Base-by-base conservation (phyloP, 2,113 vertebrate species). In the Vidua chalybeata region DNA sequence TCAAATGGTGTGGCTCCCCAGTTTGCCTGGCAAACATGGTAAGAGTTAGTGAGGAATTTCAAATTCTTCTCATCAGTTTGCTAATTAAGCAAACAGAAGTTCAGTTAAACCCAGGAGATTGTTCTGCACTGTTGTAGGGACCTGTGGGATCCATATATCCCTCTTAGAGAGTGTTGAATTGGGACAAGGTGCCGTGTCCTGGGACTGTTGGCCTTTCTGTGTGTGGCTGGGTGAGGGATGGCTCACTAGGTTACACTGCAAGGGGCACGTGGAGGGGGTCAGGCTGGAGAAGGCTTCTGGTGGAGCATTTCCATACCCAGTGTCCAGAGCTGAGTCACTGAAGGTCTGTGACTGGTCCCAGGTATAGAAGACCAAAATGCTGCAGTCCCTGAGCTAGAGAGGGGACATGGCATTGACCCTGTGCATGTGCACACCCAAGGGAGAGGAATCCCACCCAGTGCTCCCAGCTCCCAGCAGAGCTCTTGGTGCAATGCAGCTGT, bases 181-280 rank as follows among this genome's bases (percentile, higher is more conserved):
- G 51, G 41, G 55, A 52, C 14, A 6, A n/a, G 46, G 43, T 12
- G 46, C 52, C 0, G 0, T 31, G 27, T 67, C 28, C 13, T 31
- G 23, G 66, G 46, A 30, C 66, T 78, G 55, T 55, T 1, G 4
- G 33, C 28, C 20, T 48, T n/a, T 18, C 21, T 43, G 21, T 10
- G 14, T 41, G 45, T n/a, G 49, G 31, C 24, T 81, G 71, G 1
- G 0, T 9, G 37, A 75, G 56, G 51, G 26, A 3, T 76, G 56
- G n/a, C 16, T 56, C 6, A 0, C 26, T 43, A 85, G 23, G 31
- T 72, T 33, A 45, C 21, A 1, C 4, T 31, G 51, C 45, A 24
- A 19, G 54, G 81, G 45, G 13, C 7, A 0, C 2, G 21, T 23
- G 45, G 26, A 73, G 19, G 33, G 39, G 30, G 58, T 27, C 24